phyloP scores from a whole-genome alignment of 2,113 vertebrate species.

The Ictalurus punctatus region DNA sequence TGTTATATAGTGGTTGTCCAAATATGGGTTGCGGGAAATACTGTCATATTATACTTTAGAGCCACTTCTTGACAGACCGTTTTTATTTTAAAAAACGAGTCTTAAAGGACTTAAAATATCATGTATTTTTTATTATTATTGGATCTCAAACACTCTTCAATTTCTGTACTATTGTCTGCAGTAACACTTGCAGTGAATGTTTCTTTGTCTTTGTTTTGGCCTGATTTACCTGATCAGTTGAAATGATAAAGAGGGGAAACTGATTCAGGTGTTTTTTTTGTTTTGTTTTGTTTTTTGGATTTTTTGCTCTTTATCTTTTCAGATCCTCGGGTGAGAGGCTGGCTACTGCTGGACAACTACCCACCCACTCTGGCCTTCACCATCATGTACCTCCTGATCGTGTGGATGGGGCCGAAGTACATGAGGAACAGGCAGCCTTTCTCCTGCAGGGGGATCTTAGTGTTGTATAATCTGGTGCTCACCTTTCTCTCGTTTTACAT shows the following conservation, averaged over 20 bases:
- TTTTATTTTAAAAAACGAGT: not conserved
- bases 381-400: conserved; percentile 85
- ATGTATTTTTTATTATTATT: not conserved
- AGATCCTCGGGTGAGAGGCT: conserved; percentile 92
- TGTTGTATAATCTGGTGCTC: conserved; percentile 90
- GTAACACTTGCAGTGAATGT: not conserved
- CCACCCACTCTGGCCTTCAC: conserved; percentile 86
- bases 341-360: conserved; percentile 91
- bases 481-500: conserved; percentile 92
- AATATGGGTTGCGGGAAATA: not conserved
- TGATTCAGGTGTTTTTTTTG: not conserved
- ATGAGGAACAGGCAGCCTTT: conserved; percentile 85
- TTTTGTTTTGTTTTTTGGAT: too few relatives aligned
- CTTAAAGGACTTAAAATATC: not conserved
- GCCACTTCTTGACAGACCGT: not conserved
- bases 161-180: not conserved
- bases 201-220: not conserved
- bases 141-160: not conserved
- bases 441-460: conserved; percentile 83
- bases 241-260: not conserved
- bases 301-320: conserved; percentile 63
- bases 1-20: too few relatives aligned
- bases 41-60: not conserved
- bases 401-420: conserved; percentile 94
- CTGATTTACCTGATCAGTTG: not conserved